These are phyloP conservation scores for Pachliopta kotzebuea DNA, from an alignment of 2,888 invertebrate genomes.

Conservation along the genomic window DNA sequence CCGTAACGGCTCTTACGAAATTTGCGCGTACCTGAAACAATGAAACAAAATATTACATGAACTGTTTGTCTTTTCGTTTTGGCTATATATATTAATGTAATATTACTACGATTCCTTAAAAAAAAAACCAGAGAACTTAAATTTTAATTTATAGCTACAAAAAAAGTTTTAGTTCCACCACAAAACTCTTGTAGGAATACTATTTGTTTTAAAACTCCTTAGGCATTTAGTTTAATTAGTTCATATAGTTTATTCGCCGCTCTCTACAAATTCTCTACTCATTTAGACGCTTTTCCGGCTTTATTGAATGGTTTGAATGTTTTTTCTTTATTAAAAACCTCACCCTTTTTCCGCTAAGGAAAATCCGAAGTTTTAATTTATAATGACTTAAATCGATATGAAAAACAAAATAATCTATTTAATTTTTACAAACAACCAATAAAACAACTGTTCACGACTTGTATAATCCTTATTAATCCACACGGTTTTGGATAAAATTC, in stretches of 20 bases:
- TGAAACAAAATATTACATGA: neutral
- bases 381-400: neutral
- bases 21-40: neutral
- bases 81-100: too few relatives aligned
- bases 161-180: neutral
- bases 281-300: neutral
- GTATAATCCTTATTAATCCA: conserved; percentile 34
- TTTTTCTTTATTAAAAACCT: neutral
- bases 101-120: too few relatives aligned
- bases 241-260: neutral
- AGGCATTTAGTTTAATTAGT: neutral
- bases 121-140: too few relatives aligned
- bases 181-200: neutral
- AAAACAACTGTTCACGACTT: conserved; percentile 8
- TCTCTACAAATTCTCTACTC: neutral
- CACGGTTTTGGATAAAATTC: conserved; percentile 35
- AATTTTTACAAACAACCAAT: conserved; percentile 7
- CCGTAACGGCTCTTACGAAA: neutral
- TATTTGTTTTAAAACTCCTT: neutral
- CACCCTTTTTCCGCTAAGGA: neutral
- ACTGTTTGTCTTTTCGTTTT: too few relatives aligned
- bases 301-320: neutral
- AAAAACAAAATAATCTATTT: neutral
- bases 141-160: neutral
- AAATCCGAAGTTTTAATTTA: neutral